Evolutionary conservation across 2,113 vertebrate species (phyloP).

Genomic region (Erinaceus europaeus): DNA sequence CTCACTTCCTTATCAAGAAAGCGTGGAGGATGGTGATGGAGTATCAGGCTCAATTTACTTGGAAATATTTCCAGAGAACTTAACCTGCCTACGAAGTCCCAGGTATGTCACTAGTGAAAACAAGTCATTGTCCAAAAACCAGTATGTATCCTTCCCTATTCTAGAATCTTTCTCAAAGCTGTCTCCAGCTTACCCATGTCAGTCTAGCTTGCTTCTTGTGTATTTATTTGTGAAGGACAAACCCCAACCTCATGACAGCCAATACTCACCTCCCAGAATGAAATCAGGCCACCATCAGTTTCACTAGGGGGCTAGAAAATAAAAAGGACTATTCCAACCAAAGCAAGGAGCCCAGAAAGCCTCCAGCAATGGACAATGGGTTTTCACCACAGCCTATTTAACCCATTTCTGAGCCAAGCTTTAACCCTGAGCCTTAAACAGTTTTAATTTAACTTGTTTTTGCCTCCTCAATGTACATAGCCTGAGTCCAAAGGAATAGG

Average conservation of each 20-base stretch:
- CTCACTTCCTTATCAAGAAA: neutral
- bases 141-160: neutral
- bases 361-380: neutral
- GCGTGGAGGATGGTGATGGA: neutral
- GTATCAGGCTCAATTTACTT: neutral
- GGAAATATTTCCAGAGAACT: constrained; percentile 22
- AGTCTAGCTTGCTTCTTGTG: neutral
- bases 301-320: neutral
- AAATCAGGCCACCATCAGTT: constrained; percentile 15
- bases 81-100: neutral
- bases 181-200: neutral
- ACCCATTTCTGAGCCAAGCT: constrained; percentile 72
- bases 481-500: constrained; percentile 65
- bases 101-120: neutral
- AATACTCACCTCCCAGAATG: neutral
- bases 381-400: constrained; percentile 46
- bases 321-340: neutral
- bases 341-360: constrained; percentile 44
- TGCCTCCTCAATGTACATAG: constrained; percentile 9
- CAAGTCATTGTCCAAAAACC: neutral
- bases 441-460: constrained; percentile 48
- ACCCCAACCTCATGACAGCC: neutral
- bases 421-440: constrained; percentile 72
- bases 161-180: neutral
- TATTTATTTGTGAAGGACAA: neutral